Evolutionary conservation across 2,888 invertebrate species (phyloP).

Genomic region (Byasa hedistus): DNA sequence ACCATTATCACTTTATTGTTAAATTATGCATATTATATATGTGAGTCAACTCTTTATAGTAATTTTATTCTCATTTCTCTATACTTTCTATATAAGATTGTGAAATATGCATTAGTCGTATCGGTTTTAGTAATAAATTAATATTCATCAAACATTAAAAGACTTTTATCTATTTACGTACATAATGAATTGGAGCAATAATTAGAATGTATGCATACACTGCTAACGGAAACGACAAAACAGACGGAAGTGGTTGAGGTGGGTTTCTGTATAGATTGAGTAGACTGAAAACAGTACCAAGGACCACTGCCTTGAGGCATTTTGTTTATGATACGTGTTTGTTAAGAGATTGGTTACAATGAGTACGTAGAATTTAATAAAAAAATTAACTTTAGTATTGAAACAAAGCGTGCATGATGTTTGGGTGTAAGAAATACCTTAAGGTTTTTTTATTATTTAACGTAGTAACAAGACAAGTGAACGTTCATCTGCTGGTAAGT

Average conservation of each 20-base stretch:
- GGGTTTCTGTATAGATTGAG: constrained; percentile 23
- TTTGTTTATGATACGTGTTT: background rate
- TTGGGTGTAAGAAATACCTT: background rate
- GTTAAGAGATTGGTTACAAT: background rate
- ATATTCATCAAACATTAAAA: constrained; percentile 10
- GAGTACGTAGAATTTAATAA: too few species aligned
- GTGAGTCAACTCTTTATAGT: constrained; percentile 36
- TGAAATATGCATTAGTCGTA: background rate
- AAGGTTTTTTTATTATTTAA: background rate
- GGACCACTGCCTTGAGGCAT: background rate
- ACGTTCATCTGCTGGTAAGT: too few species aligned
- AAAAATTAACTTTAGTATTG: background rate
- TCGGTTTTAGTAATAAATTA: constrained; percentile 10
- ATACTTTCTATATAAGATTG: constrained; percentile 17
- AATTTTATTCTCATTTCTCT: constrained; percentile 8
- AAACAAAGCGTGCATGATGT: background rate
- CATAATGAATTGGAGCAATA: constrained; percentile 6
- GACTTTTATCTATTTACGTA: constrained; percentile 1
- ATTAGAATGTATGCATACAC: constrained; percentile 2
- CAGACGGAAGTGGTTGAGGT: constrained; percentile 22
- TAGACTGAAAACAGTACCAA: constrained; percentile 34
- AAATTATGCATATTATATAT: constrained; percentile 40
- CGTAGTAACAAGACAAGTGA: too few species aligned
- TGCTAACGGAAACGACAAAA: constrained; percentile 11
- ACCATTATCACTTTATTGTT: constrained; percentile 29